Base-by-base conservation (phyloP, 2,888 invertebrate genomes). In the Phrixothrix hirtus region DNA sequence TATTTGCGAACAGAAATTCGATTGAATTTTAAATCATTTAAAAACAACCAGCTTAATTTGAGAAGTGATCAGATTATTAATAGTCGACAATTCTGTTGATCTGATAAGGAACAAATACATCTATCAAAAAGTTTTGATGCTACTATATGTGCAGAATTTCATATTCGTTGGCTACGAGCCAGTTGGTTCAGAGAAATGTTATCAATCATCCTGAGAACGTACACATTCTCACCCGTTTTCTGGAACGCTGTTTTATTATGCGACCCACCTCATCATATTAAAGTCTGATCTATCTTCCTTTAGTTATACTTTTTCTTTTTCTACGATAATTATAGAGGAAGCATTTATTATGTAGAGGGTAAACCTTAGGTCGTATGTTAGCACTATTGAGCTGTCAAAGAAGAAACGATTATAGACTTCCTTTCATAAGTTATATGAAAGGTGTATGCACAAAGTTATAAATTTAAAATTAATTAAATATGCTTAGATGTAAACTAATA, bases 221-320 rank as follows among this genome's bases (percentile, higher is more conserved):
- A 61, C 64, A 64, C 64, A 66, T 64, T 61, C 63, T 58, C 57
- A 38, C 55, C 54, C 60, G 59, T 57, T 59, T 61, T 62, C 60
- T 56, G 60, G 48, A 56, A 61, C 60, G 61, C 60, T 61, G 62
- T 65, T 65, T 61, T 64, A 63, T 65, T 63, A 65, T 61, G 64
- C 62, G 62, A 62, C 65, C 65, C 64, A 71, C 69, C 71, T 70
- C 70, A 72, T 72, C 70, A 68, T 71, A 72, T 72, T 68, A 71
- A 68, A 70, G 66, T 66, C 67, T 65, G 63, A 72, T 73, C 70
- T 70, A 72, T 72, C 71, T 73, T 70, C 60, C 60, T 56, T 49
- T 58, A 54, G 51, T 59, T 48, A 54, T 53, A 57, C 50, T 41
- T 41, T 38, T 36, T 21, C 21, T 47, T 46, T 59, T 57, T 57